These are phyloP conservation scores for Aphidius ervi DNA, from an alignment of 1,140 invertebrate species.

Conservation along the genomic window DNA sequence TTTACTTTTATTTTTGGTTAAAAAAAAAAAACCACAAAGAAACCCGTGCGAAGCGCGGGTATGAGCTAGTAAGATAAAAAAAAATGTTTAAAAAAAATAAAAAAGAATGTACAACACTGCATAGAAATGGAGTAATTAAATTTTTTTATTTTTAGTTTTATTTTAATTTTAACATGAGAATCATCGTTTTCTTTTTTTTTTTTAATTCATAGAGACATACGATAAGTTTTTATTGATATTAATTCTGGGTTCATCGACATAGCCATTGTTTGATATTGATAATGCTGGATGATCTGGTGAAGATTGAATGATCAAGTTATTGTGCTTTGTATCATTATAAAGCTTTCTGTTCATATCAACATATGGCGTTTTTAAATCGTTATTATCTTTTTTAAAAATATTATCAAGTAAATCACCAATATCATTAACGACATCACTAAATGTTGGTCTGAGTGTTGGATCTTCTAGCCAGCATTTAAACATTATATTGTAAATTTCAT, in stretches of 20 bases:
- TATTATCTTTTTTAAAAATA: slow-evolving; percentile 74
- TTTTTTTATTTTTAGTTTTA: too few species aligned
- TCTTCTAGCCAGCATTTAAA: slow-evolving; percentile 77
- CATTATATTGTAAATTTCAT: slow-evolving; percentile 79
- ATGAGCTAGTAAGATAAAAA: too few species aligned
- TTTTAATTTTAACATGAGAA: slow-evolving; percentile 7
- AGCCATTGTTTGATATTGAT: slow-evolving; percentile 44
- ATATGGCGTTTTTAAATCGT: slow-evolving; percentile 79
- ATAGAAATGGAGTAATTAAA: background rate
- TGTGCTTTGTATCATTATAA: slow-evolving; percentile 54
- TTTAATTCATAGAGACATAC: slow-evolving; percentile 47
- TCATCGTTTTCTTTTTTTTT: slow-evolving; percentile 24
- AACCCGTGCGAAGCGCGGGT: too few species aligned
- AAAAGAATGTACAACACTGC: slow-evolving; percentile 31
- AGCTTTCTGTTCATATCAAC: slow-evolving; percentile 63
- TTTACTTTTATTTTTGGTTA: too few species aligned
- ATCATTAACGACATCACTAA: slow-evolving; percentile 67
- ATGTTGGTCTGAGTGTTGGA: slow-evolving; percentile 72
- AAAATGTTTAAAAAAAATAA: slow-evolving; percentile 36
- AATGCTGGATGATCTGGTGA: slow-evolving; percentile 64
- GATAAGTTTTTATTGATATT: slow-evolving; percentile 24
- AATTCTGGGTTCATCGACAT: slow-evolving; percentile 49
- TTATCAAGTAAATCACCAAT: slow-evolving; percentile 78
- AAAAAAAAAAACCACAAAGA: too few species aligned
- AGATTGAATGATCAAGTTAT: slow-evolving; percentile 73